Percentiles rank a stretch among this genome's conserved stretches.
These are phyloP conservation scores for Hemicordylus capensis DNA, from an alignment of 2,113 vertebrate genomes.

Conservation along the genomic window DNA sequence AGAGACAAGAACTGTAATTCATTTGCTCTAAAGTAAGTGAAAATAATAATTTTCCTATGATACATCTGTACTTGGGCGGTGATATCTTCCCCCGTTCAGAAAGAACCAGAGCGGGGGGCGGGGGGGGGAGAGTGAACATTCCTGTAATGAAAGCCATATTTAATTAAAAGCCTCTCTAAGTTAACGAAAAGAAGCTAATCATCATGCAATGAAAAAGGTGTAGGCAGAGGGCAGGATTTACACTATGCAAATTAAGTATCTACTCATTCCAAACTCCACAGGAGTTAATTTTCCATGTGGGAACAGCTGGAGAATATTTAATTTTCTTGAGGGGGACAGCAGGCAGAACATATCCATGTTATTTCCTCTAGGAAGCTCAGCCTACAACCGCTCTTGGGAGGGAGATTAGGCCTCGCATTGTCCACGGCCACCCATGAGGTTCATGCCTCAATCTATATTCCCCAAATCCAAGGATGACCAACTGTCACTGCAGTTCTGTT, in stretches of 20 bases:
- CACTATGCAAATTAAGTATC: slow-evolving; percentile 40
- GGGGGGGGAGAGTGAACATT: slow-evolving; percentile 8
- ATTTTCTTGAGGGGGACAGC: not conserved
- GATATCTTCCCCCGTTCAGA: slow-evolving; percentile 27
- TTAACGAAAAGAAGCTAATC: slow-evolving; percentile 34
- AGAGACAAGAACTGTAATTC: slow-evolving; percentile 3
- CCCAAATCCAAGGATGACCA: not conserved
- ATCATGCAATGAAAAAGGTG: slow-evolving; percentile 24
- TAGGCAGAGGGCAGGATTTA: slow-evolving; percentile 27
- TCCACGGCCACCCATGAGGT: not conserved
- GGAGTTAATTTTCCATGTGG: slow-evolving; percentile 11
- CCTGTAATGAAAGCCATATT: slow-evolving; percentile 21
- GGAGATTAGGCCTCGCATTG: not conserved
- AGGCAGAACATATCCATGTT: not conserved
- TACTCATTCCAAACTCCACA: slow-evolving; percentile 51
- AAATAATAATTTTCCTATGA: slow-evolving; percentile 14
- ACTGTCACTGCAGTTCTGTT: too few species aligned
- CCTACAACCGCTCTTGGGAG: not conserved
- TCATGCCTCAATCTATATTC: not conserved
- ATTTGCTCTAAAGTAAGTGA: not conserved
- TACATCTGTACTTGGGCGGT: not conserved
- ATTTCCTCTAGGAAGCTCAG: slow-evolving; percentile 17
- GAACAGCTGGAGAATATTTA: not conserved
- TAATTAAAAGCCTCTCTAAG: slow-evolving; percentile 38
- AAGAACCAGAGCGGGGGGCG: not conserved